These are phyloP conservation scores for Cephus cinctus DNA, from an alignment of 1,140 invertebrate genomes.

Conservation along the genomic window DNA sequence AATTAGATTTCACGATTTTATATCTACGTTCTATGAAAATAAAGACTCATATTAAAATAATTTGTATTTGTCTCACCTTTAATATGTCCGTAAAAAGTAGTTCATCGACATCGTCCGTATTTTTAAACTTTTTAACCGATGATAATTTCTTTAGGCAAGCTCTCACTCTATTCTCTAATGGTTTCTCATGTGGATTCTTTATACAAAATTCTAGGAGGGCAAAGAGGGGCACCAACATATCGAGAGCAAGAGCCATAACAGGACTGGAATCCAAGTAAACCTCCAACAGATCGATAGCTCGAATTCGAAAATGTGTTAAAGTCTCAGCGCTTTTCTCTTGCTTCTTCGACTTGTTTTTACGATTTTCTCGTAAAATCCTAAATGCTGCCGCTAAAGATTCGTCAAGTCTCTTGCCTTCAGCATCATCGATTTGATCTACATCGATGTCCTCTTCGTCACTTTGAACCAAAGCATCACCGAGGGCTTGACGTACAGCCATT, in stretches of 20 bases:
- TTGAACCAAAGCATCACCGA: conserved; percentile 58
- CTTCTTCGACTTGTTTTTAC: conserved; percentile 61
- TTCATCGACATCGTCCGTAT: conserved; percentile 59
- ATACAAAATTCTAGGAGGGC: conserved; percentile 67
- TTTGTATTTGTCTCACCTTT: conserved; percentile 30
- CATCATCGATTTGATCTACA: conserved; percentile 73
- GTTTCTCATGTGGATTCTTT: conserved; percentile 66
- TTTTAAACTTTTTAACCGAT: conserved; percentile 62
- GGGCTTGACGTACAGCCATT: conserved; percentile 64
- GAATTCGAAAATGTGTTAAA: conserved; percentile 68
- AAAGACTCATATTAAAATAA: not conserved
- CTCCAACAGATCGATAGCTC: conserved; percentile 70
- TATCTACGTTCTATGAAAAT: not conserved
- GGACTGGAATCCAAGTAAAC: conserved; percentile 69
- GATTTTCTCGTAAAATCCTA: conserved; percentile 62
- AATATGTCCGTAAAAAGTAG: conserved; percentile 57
- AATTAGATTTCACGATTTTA: not conserved
- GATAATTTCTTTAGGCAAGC: conserved; percentile 64
- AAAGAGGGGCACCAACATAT: conserved; percentile 66
- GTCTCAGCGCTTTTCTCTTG: conserved; percentile 66
- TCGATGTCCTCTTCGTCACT: conserved; percentile 71
- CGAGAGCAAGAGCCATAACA: conserved; percentile 64
- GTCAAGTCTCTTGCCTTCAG: conserved; percentile 71
- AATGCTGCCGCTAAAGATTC: conserved; percentile 70
- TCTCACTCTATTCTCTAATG: conserved; percentile 63